phyloP scores from a whole-genome alignment of 2,113 vertebrate genomes.

The Ophthalmolycus amberensis region DNA sequence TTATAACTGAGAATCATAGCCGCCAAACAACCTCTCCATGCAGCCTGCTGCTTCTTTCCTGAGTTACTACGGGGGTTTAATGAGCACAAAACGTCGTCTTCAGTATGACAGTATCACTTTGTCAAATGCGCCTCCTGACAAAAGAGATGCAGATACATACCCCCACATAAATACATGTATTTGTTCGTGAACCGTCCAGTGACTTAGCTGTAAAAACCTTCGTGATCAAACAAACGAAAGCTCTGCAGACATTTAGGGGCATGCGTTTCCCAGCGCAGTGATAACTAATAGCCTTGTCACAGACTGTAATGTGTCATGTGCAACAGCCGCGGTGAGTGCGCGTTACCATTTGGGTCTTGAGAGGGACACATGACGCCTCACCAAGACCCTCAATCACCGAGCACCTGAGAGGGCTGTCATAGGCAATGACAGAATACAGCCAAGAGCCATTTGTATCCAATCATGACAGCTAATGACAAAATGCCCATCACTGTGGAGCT shows the following conservation, averaged over 20 bases:
- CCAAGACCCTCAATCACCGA: slow-evolving; percentile 62
- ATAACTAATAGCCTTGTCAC: slow-evolving; percentile 26
- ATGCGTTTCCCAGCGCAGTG: not conserved
- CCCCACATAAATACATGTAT: not conserved
- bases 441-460: slow-evolving; percentile 68
- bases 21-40: not conserved
- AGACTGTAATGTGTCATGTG: slow-evolving; percentile 20
- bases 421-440: slow-evolving; percentile 63
- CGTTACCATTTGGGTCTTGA: slow-evolving; percentile 41
- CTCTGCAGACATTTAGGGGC: not conserved
- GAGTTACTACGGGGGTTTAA: not conserved
- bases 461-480: slow-evolving; percentile 67
- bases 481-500: slow-evolving; percentile 53
- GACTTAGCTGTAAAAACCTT: not conserved
- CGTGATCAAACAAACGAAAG: not conserved
- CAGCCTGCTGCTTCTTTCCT: not conserved
- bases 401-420: slow-evolving; percentile 55
- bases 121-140: not conserved
- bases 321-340: slow-evolving; percentile 9
- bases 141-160: not conserved
- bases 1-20: slow-evolving; percentile 2
- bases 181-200: not conserved
- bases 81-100: slow-evolving; percentile 4
- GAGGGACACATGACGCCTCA: slow-evolving; percentile 55
- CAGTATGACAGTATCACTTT: not conserved